Evolutionary conservation across 2,113 vertebrate species (phyloP).

Genomic region (Nanorana parkeri): DNA sequence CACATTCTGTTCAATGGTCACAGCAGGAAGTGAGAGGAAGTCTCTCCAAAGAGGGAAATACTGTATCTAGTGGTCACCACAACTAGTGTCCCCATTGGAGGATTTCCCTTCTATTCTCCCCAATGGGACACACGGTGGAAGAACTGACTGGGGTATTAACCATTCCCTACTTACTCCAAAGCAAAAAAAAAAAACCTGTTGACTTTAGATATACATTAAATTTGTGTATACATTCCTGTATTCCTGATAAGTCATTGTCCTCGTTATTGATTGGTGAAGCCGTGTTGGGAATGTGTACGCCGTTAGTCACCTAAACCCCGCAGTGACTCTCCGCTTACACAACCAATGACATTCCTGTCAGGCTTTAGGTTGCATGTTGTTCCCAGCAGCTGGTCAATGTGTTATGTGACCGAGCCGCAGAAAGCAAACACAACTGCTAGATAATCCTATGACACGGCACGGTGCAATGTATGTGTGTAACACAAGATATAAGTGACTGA

Average conservation of each 20-base stretch:
- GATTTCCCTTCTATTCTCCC: too few species aligned
- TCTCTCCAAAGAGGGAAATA: too few species aligned
- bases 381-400: neutral
- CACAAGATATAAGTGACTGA: neutral
- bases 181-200: neutral
- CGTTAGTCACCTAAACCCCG: neutral
- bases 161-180: too few species aligned
- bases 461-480: neutral
- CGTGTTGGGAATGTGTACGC: too few species aligned
- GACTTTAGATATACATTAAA: neutral
- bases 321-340: constrained; percentile 13
- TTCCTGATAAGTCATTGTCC: neutral
- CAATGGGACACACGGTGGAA: too few species aligned
- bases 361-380: neutral
- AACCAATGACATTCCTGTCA: neutral
- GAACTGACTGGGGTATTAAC: too few species aligned
- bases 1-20: too few species aligned
- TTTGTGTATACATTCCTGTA: neutral
- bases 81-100: too few species aligned
- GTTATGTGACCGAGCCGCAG: neutral
- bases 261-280: neutral
- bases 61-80: too few species aligned
- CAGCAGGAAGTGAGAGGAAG: too few species aligned
- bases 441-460: neutral
- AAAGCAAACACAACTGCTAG: neutral